Evolutionary conservation across 2,888 invertebrate genomes (phyloP), one percentile per base, ranked within the genome.

Genomic region (Scrobipalpa costella): DNA sequence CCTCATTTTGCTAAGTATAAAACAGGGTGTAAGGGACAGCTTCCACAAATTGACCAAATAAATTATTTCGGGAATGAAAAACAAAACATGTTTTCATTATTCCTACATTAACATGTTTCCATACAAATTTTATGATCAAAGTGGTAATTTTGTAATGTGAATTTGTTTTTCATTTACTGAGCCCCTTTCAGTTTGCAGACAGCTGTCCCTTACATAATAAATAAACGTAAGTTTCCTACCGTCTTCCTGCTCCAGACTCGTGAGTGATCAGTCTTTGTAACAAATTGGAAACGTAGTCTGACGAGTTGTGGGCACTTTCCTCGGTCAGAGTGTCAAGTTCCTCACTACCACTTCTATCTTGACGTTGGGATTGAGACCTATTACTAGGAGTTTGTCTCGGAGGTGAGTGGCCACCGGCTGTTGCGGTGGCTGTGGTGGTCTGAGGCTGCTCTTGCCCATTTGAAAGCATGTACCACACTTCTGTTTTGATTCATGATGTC

Each of bases 401-500:
- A 1, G 15, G n/a, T 44, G 50, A 15, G 50, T 21, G 9, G 0
- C 50, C 19, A 7, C 7, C 19, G 21, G 11, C 50, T 9, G 17
- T 11, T 21, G 50, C 8, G 19, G 19, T 19, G 50, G 19, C 15
- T 27, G 27, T 27, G 17, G 17, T 50, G 50, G 17, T 50, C 17
- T 21, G 19, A 9, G 50, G 50, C 11, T 50, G 9, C 21, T 50
- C 50, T 17, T 9, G 19, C 9, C 27, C 13, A 13, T 7, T 33
- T 15, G 33, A 33, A 5, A 38, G 21, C 11, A 40, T n/a, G 44
- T 58, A 58, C n/a, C 19, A 17, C 8, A 17, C 27, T 50, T 17
- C 50, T 50, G 17, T 44, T 44, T 21, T 44, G 58, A 61, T 33
- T 61, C 61, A 61, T 61, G 17, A 11, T 17, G 50, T 17, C 50